Conservation (phyloP, 2,888 invertebrate genomes). For the Sminthurides aquaticus region DNA sequence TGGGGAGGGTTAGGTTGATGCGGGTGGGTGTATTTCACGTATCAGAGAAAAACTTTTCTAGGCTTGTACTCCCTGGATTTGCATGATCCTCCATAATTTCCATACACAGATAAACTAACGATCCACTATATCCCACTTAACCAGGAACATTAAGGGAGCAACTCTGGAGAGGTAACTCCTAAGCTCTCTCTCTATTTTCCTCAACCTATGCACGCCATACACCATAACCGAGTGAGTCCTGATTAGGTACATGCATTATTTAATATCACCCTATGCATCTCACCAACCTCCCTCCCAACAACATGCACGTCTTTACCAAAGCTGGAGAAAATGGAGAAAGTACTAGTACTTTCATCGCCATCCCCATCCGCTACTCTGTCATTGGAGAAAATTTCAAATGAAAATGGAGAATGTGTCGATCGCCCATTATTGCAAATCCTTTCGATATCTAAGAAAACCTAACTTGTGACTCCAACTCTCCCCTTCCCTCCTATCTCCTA, state of each 20-base stretch:
- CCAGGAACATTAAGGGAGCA: background rate
- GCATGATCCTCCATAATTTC: background rate
- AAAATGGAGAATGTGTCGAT: conserved; percentile 16
- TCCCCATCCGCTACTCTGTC: background rate
- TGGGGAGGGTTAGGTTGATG: too few relatives aligned
- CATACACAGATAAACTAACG: background rate
- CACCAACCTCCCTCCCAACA: background rate
- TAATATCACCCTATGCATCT: background rate
- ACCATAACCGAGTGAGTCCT: background rate
- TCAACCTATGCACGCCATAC: too few relatives aligned
- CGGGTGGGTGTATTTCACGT: too few relatives aligned
- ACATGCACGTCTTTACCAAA: background rate
- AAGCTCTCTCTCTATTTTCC: too few relatives aligned
- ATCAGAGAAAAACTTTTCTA: background rate
- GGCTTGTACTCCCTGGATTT: background rate
- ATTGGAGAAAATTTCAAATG: background rate
- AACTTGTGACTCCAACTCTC: too few relatives aligned
- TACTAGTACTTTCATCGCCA: background rate
- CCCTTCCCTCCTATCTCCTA: background rate
- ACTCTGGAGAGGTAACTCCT: background rate
- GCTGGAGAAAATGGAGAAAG: background rate
- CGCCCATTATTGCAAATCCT: conserved; percentile 30
- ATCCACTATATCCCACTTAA: background rate
- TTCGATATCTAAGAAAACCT: conserved; percentile 14
- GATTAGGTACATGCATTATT: background rate